phyloP scores from a whole-genome alignment of 2,113 vertebrate genomes.

The Phalacrocorax aristotelis region DNA sequence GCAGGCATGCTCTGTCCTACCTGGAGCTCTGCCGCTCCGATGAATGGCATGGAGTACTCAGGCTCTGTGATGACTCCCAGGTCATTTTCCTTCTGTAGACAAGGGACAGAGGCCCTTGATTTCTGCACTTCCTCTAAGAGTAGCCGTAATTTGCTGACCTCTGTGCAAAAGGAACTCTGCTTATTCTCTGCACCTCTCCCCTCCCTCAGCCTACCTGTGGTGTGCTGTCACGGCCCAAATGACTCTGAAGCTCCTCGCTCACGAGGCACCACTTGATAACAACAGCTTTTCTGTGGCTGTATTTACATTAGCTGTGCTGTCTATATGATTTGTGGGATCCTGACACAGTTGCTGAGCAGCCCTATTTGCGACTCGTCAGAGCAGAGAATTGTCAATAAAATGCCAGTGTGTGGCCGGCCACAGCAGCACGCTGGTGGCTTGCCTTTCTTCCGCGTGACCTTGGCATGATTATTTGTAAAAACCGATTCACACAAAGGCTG shows the following conservation, averaged over 20 bases:
- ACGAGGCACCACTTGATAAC: not conserved
- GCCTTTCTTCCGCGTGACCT: not conserved
- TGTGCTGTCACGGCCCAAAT: not conserved
- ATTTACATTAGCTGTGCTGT: not conserved
- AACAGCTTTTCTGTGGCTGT: not conserved
- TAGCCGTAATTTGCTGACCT: not conserved
- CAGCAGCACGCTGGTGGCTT: fast-evolving
- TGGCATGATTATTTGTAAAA: not conserved
- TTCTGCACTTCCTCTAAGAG: not conserved
- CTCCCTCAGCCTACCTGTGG: not conserved
- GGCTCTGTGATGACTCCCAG: not conserved
- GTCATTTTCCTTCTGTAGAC: not conserved
- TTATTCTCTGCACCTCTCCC: not conserved
- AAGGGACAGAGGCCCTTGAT: fast-evolving
- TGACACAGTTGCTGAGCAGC: not conserved
- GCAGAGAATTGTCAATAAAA: not conserved
- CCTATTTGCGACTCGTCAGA: not conserved
- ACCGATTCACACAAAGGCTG: not conserved
- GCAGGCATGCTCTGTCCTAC: not conserved
- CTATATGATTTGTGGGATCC: not conserved
- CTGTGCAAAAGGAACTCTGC: not conserved
- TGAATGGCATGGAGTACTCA: not conserved
- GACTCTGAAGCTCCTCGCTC: not conserved
- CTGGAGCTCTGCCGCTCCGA: fast-evolving
- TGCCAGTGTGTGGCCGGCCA: fast-evolving